Base-by-base conservation (phyloP, 2,797 vertebrate species). In the Numenius phaeopus region DNA sequence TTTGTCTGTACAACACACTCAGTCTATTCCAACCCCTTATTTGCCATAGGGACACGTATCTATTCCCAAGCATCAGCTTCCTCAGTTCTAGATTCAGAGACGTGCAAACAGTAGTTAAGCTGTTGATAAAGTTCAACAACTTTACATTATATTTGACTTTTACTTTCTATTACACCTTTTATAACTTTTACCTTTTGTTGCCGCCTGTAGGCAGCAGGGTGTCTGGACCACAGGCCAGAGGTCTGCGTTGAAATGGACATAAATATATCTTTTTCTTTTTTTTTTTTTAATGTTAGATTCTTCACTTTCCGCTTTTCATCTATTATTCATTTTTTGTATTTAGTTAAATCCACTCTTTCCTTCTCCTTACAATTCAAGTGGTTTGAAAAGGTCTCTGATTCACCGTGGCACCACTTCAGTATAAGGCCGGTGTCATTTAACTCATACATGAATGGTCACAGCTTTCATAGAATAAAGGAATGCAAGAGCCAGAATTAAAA, bases 371-470 rank as follows among this genome's bases (percentile, higher is more conserved):
- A 91, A 81, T 65, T 94, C 59, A 80, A 78, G 65, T 57, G 14
- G 13, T 90, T 95, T 86, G 29, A 76, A 90, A 94, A 88, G 47
- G 29, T 73, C 58, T 88, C 39, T 86, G 69, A 81, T 83, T 95
- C 66, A 73, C 64, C 27, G 21, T 57, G 59, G 29, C n/a, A 77
- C 21, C 30, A 44, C 42, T 91, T 83, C n/a, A 44, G 23, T 42
- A 44, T 44, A 75, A 87, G 69, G 65, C 11, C 37, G 75, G 32
- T 0, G 0, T 76, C 47, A 37, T 83, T 96, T 92, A 81, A 75
- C 30, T 87, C 1, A 1, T 39, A 27, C 32, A 79, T 61, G 66
- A 94, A 75, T 79, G 83, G 46, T 78, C 65, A 78, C 44, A 59
- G 42, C 14, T 94, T 88, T 92, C 65, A 47, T 8, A 67, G 81